These are phyloP conservation scores for Ianthella basta DNA, from an alignment of 37 sponge, comb jelly and placozoan genomes.

Conservation along the genomic window DNA sequence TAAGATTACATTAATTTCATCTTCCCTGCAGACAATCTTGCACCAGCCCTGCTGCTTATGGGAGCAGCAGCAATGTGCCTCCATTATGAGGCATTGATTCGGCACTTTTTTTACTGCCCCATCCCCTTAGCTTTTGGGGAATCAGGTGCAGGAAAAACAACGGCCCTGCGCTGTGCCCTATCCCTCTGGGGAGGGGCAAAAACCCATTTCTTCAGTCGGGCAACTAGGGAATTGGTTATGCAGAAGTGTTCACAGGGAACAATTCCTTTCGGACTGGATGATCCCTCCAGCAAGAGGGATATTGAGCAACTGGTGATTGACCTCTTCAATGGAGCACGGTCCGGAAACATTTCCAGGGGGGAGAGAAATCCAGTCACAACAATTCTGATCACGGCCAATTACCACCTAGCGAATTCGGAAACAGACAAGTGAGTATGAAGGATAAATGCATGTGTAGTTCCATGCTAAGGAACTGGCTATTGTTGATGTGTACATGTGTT, in stretches of 20 bases:
- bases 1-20: too few relatives aligned
- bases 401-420: too few relatives aligned
- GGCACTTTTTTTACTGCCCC: too few relatives aligned
- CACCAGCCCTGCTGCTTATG: too few relatives aligned
- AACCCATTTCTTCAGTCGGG: neutral
- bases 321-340: constrained; percentile 12
- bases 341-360: neutral
- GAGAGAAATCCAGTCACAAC: neutral
- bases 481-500: too few relatives aligned
- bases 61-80: too few relatives aligned
- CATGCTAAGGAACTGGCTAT: too few relatives aligned
- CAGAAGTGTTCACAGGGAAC: neutral
- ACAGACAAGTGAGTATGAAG: too few relatives aligned
- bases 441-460: too few relatives aligned
- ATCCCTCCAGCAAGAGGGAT: constrained; percentile 13
- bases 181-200: neutral
- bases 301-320: constrained; percentile 5
- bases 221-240: constrained; percentile 2
- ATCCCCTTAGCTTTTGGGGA: constrained; percentile 18
- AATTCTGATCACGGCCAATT: constrained; percentile 20
- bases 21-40: too few relatives aligned
- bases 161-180: constrained; percentile 2
- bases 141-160: constrained; percentile 20
- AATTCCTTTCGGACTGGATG: constrained; percentile 20
- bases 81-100: too few relatives aligned